phyloP scores from a whole-genome alignment of 2,888 invertebrate genomes.

The Drosophila nr. perissopoda region DNA sequence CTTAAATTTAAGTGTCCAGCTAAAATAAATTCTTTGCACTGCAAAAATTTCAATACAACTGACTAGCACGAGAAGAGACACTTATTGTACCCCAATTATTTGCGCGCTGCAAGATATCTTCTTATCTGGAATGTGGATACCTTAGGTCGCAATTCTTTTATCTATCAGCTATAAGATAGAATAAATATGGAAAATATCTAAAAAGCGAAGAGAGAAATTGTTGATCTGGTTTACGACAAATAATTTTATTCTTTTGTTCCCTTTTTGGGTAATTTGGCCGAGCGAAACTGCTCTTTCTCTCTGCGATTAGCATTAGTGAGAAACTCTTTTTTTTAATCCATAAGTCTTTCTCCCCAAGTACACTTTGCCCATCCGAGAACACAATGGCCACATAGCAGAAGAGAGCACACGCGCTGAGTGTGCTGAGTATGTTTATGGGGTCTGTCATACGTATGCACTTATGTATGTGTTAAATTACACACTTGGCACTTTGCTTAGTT shows the following conservation, averaged over 20 bases:
- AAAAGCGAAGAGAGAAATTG: background rate
- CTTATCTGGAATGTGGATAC: background rate
- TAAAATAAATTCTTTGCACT: background rate
- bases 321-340: conserved; percentile 1
- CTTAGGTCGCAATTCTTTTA: background rate
- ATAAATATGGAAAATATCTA: background rate
- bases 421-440: conserved; percentile 7
- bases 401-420: conserved; percentile 66
- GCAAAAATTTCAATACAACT: background rate
- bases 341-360: conserved; percentile 2
- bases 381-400: conserved; percentile 39
- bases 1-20: background rate
- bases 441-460: background rate
- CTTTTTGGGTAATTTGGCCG: background rate
- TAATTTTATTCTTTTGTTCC: background rate
- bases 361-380: conserved; percentile 27
- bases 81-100: background rate
- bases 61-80: background rate
- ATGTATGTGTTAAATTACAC: conserved; percentile 42
- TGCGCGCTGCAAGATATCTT: background rate
- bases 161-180: background rate
- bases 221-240: conserved; percentile 2
- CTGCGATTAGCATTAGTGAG: conserved; percentile 6
- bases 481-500: conserved; percentile 64
- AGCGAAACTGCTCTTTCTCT: background rate